phyloP scores from a whole-genome alignment of 2,797 vertebrate species.

The Esox lucius region DNA sequence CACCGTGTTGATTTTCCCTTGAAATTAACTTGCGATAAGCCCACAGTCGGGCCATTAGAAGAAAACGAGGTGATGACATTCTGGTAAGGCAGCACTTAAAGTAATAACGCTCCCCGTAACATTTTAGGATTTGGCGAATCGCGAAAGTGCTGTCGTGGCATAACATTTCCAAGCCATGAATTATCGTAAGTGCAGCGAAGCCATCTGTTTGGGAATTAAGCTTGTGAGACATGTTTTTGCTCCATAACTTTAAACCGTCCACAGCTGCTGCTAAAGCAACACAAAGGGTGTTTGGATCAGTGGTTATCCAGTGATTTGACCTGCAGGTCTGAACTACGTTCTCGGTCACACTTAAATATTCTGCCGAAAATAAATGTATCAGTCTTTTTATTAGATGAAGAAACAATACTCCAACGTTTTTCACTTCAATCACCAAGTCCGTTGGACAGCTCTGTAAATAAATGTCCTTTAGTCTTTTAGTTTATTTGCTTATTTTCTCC shows the following conservation, averaged over 20 bases:
- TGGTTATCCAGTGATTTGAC: too few species aligned
- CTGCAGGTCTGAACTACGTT: too few species aligned
- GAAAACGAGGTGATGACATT: slow-evolving; percentile 20
- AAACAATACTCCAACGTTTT: too few species aligned
- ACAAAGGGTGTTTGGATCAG: slow-evolving; percentile 9
- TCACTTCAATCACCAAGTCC: too few species aligned
- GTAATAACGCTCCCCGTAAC: slow-evolving; percentile 4
- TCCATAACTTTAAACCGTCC: slow-evolving; percentile 3
- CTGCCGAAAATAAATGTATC: too few species aligned
- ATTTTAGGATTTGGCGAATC: slow-evolving; percentile 13
- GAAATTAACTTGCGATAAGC: neutral
- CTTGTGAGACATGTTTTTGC: slow-evolving; percentile 16
- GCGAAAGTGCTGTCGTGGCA: neutral
- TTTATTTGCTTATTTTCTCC: too few species aligned
- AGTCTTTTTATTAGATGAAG: too few species aligned
- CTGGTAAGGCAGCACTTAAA: slow-evolving; percentile 24
- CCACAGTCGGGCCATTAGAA: slow-evolving; percentile 10
- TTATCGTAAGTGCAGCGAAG: slow-evolving; percentile 41
- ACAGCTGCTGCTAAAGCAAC: slow-evolving; percentile 9
- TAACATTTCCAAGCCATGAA: slow-evolving; percentile 21
- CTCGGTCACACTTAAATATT: too few species aligned
- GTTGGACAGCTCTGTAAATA: too few species aligned
- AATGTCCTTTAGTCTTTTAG: too few species aligned
- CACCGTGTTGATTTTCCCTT: neutral
- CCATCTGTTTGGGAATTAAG: slow-evolving; percentile 37